phyloP scores from a whole-genome alignment of 2,888 invertebrate species.

The Bruchidius siliquastri region DNA sequence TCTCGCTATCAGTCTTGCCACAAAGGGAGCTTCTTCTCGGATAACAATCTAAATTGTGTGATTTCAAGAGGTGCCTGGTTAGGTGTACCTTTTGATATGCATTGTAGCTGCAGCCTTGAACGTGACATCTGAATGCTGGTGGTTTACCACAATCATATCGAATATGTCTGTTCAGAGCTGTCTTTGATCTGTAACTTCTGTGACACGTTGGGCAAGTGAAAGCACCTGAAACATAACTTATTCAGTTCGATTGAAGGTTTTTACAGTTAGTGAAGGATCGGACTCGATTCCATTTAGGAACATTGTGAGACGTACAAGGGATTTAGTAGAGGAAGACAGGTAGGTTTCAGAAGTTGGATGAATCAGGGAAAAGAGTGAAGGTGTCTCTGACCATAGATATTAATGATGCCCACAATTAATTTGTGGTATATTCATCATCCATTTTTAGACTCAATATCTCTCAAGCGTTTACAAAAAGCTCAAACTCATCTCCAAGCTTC shows the following conservation, averaged over 20 bases:
- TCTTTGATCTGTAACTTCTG: slow-evolving; percentile 3
- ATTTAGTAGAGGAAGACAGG: too few species aligned
- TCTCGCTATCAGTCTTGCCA: neutral
- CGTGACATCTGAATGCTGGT: slow-evolving; percentile 2
- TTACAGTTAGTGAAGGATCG: too few species aligned
- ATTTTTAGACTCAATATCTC: too few species aligned
- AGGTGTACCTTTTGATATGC: slow-evolving; percentile 4
- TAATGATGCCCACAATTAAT: too few species aligned
- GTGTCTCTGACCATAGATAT: too few species aligned
- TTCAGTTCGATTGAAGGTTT: neutral
- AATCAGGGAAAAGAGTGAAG: too few species aligned
- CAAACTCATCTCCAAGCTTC: too few species aligned
- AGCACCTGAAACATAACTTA: neutral
- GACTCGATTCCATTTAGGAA: too few species aligned
- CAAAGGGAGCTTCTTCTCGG: neutral
- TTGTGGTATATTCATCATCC: too few species aligned
- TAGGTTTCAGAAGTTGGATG: too few species aligned
- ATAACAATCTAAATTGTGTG: neutral
- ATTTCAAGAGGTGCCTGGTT: neutral
- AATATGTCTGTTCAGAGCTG: slow-evolving; percentile 3
- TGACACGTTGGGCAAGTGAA: neutral
- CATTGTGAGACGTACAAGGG: too few species aligned
- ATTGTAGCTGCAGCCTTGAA: neutral
- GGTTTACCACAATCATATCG: slow-evolving; percentile 4
- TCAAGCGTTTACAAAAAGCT: too few species aligned